Evolutionary conservation across 2,113 vertebrate genomes (phyloP).

Genomic region (Gracilinanus agilis): DNA sequence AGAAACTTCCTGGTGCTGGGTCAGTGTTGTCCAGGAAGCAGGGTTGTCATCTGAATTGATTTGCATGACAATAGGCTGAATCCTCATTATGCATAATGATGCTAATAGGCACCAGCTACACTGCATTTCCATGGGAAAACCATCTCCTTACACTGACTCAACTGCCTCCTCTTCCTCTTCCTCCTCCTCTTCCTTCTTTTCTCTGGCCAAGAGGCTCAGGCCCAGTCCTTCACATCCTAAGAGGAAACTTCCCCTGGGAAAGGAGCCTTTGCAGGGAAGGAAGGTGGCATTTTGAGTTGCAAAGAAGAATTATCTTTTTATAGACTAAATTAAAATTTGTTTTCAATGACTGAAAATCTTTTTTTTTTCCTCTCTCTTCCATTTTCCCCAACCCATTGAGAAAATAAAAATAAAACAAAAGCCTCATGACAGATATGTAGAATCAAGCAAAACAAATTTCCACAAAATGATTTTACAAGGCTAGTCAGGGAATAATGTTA

Average conservation of each 20-base stretch:
- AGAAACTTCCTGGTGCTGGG: slow-evolving; percentile 85
- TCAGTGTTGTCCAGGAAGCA: slow-evolving; percentile 84
- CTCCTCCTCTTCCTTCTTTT: background rate
- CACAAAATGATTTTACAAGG: background rate
- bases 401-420: slow-evolving; percentile 2
- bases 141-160: slow-evolving; percentile 69
- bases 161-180: slow-evolving; percentile 66
- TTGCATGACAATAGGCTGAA: slow-evolving; percentile 86
- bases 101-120: slow-evolving; percentile 82
- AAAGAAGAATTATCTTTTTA: background rate
- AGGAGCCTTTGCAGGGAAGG: background rate
- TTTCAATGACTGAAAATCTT: background rate
- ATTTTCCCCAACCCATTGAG: background rate
- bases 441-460: background rate
- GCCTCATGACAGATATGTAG: background rate
- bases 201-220: background rate
- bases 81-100: slow-evolving; percentile 88
- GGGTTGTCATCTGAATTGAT: slow-evolving; percentile 87
- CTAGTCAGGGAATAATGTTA: background rate
- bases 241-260: background rate
- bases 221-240: background rate
- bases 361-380: background rate
- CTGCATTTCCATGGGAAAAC: slow-evolving; percentile 85
- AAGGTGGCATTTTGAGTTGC: background rate
- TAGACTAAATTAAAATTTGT: background rate